Evolutionary conservation across 2,888 invertebrate genomes (phyloP).

Genomic region (Dicycla oo): DNA sequence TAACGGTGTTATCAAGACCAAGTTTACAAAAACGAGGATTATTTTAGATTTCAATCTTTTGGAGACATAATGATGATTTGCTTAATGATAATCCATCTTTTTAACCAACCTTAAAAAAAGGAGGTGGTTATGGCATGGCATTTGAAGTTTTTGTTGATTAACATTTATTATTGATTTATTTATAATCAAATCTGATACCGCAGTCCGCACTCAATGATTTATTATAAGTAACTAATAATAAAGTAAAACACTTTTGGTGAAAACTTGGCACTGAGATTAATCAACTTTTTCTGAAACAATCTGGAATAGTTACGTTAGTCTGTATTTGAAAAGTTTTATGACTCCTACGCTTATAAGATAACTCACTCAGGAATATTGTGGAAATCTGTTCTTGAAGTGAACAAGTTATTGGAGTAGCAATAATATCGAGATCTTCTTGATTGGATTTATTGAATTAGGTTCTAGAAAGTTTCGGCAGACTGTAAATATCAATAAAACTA

Average conservation of each 20-base stretch:
- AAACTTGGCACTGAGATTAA: constrained; percentile 22
- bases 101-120: background rate
- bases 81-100: no score
- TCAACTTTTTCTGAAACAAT: constrained; percentile 18
- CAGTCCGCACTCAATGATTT: background rate
- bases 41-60: background rate
- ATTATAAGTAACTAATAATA: no score
- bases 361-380: background rate
- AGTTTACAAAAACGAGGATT: background rate
- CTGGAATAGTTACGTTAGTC: constrained; percentile 7
- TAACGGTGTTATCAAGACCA: background rate
- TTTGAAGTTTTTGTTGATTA: background rate
- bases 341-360: background rate
- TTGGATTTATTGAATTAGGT: constrained; percentile 1
- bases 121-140: no score
- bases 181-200: no score
- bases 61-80: no score
- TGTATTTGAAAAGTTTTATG: constrained; percentile 20
- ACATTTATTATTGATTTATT: no score
- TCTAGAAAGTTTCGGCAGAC: background rate
- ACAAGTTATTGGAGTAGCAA: background rate
- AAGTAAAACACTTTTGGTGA: constrained; percentile 7
- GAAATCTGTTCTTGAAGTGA: constrained; percentile 10
- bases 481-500: background rate
- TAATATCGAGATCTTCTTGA: background rate